These are phyloP conservation scores for Chromoteleia sp. DNA, from an alignment of 2,888 invertebrate genomes.

Conservation along the genomic window DNA sequence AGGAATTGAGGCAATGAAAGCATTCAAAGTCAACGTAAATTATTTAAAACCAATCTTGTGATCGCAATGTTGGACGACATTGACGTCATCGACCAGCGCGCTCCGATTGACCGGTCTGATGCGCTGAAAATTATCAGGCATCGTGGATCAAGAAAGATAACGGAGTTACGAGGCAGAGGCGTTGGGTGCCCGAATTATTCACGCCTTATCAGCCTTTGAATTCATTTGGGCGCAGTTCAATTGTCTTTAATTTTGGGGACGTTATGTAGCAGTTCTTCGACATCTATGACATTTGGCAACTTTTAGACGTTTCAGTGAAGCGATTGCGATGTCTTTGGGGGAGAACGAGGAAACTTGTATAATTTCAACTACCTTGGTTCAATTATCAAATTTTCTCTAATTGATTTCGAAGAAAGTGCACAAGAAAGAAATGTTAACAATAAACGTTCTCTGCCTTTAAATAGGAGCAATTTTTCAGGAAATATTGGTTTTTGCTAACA, in stretches of 20 bases:
- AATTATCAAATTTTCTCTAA: constrained; percentile 1
- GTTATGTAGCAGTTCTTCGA: too few species aligned
- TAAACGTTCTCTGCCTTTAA: background rate
- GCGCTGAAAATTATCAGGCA: background rate
- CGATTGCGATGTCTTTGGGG: background rate
- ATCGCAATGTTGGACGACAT: constrained; percentile 13
- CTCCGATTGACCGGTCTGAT: constrained; percentile 11
- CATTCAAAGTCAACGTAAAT: constrained; percentile 26
- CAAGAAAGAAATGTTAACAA: background rate
- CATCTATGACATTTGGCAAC: too few species aligned
- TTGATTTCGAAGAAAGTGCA: constrained; percentile 2
- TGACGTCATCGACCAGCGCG: constrained; percentile 35
- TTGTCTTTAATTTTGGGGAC: too few species aligned
- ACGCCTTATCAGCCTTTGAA: too few species aligned
- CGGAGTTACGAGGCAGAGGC: background rate
- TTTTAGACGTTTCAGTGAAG: background rate
- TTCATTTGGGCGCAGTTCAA: too few species aligned
- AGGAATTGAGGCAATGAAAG: constrained; percentile 26
- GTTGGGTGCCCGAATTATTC: background rate
- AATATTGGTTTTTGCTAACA: constrained; percentile 2
- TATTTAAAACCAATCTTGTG: constrained; percentile 26
- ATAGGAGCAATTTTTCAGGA: background rate
- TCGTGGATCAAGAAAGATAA: background rate
- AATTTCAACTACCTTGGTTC: background rate
- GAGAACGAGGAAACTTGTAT: background rate